Conservation (phyloP, 2,797 vertebrate genomes). For the Acipenser oxyrinchus region DNA sequence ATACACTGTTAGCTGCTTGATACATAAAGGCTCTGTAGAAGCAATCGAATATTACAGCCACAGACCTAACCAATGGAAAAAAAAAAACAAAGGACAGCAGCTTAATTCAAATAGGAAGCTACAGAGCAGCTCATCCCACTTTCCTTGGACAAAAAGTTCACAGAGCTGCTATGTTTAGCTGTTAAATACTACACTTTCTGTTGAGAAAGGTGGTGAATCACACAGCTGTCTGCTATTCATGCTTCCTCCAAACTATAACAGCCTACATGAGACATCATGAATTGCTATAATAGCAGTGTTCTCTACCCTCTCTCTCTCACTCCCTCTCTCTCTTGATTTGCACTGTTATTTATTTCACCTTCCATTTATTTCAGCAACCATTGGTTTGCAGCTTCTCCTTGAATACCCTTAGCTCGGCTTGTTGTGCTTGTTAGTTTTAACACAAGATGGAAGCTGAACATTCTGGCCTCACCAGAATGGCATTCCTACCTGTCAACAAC, state of each 20-base stretch:
- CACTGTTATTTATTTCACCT: too few species aligned
- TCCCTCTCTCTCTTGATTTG: not conserved
- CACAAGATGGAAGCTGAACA: not conserved
- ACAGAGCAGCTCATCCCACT: conserved; percentile 23
- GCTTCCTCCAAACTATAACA: conserved; percentile 16
- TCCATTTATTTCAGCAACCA: too few species aligned
- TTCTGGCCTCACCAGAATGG: not conserved
- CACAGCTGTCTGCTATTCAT: conserved; percentile 50
- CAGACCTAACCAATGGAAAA: not conserved
- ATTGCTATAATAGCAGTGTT: conserved; percentile 6
- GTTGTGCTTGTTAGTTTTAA: not conserved
- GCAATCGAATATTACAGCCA: too few species aligned
- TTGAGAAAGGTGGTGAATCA: conserved; percentile 33
- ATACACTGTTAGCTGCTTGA: too few species aligned
- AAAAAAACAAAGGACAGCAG: not conserved
- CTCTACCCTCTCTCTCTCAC: not conserved
- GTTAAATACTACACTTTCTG: conserved; percentile 43
- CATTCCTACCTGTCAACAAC: conserved; percentile 14
- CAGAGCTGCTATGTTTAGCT: conserved; percentile 47
- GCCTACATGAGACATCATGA: conserved; percentile 6
- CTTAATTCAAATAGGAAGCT: conserved; percentile 24
- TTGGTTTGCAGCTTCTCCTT: too few species aligned
- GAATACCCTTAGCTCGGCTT: not conserved
- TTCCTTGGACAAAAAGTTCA: conserved; percentile 35
- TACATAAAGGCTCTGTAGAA: too few species aligned